A percentile compares a stretch with the other conserved stretches of the same genome.
Conservation (phyloP, 2,797 vertebrate species). For the Falco rusticolus region DNA sequence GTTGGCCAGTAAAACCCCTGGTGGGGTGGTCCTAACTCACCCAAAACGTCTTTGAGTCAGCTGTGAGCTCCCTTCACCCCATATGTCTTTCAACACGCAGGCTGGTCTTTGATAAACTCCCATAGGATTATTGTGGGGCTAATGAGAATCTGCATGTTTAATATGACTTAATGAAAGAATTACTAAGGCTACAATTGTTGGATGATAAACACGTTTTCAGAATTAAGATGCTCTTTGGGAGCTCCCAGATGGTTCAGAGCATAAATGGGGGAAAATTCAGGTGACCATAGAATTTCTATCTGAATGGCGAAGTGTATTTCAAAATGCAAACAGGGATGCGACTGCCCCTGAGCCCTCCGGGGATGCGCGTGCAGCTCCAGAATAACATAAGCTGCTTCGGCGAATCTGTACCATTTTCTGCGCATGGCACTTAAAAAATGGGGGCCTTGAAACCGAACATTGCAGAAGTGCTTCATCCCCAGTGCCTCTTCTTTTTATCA, state of each 20-base stretch:
- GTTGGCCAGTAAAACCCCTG: accelerated
- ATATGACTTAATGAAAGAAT: background rate
- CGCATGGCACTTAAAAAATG: background rate
- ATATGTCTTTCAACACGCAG: accelerated
- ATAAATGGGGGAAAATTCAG: background rate
- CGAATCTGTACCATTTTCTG: background rate
- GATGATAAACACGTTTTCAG: background rate
- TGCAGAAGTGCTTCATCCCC: background rate
- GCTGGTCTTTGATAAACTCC: background rate
- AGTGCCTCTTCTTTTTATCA: background rate
- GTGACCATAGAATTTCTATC: too few relatives aligned
- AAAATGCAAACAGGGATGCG: background rate
- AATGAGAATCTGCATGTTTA: background rate
- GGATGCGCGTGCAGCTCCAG: background rate
- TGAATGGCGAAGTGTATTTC: accelerated
- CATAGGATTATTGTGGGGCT: background rate
- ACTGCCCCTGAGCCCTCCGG: background rate
- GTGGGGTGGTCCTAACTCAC: background rate
- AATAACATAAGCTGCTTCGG: too few relatives aligned
- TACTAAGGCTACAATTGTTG: background rate
- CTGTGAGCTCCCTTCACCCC: background rate
- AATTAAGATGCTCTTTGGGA: background rate
- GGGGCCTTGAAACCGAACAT: accelerated
- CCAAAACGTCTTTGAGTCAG: accelerated
- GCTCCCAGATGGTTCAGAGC: background rate